Evolutionary conservation across 2,797 vertebrate genomes (phyloP).

Genomic region (Tinamus major): DNA sequence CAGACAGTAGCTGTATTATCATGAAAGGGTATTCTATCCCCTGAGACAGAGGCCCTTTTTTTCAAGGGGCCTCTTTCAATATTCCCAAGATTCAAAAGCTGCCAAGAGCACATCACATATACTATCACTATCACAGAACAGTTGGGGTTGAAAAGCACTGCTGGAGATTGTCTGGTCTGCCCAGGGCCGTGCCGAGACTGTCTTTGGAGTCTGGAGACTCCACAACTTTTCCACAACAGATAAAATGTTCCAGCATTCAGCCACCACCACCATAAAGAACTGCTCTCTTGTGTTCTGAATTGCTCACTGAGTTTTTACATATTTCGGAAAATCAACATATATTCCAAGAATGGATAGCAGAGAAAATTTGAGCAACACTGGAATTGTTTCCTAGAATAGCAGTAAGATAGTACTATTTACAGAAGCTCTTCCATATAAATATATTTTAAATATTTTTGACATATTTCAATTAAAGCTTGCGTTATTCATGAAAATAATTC

Average conservation of each 20-base stretch:
- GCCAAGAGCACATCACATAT: background rate
- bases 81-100: background rate
- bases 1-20: background rate
- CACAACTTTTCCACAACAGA: no score
- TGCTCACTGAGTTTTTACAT: rapidly evolving
- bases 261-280: no score
- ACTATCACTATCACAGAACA: no score
- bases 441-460: background rate
- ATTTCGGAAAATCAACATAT: background rate
- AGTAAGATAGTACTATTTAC: background rate
- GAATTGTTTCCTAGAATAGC: background rate
- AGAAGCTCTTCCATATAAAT: background rate
- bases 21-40: background rate
- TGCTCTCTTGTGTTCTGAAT: no score
- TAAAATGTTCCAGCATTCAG: no score
- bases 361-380: background rate
- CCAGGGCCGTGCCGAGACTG: no score
- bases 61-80: background rate
- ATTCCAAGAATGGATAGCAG: background rate
- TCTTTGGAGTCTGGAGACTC: no score
- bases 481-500: background rate
- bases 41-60: background rate
- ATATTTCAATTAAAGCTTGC: background rate
- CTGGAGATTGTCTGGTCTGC: no score
- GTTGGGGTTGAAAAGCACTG: no score